Evolutionary conservation across 2,888 invertebrate species (phyloP).

Genomic region (Priocnemis perturbator): DNA sequence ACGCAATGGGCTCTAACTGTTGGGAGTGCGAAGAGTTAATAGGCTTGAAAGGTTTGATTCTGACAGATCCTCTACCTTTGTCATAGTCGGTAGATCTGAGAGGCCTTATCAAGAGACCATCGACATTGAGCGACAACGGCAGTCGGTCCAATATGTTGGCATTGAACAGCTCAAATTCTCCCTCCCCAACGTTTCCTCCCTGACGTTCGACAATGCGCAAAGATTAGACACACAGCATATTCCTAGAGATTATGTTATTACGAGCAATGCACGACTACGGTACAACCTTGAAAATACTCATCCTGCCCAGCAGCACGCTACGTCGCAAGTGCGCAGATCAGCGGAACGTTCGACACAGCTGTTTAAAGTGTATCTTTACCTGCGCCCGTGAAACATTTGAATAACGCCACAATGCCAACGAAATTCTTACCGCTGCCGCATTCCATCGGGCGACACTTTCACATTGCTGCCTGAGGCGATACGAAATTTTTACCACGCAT

Average conservation of each 20-base stretch:
- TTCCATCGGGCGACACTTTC: slow-evolving; percentile 53
- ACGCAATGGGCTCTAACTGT: no score
- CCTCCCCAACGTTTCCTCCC: slow-evolving; percentile 38
- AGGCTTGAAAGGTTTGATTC: no score
- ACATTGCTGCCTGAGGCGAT: slow-evolving; percentile 31
- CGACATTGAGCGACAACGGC: slow-evolving; percentile 51
- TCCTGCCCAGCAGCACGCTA: background rate
- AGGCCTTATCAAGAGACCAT: slow-evolving; percentile 85
- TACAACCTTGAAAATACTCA: slow-evolving; percentile 14
- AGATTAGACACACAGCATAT: no score
- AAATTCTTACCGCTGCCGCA: slow-evolving; percentile 41
- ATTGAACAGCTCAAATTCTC: slow-evolving; percentile 64
- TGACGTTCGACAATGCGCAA: slow-evolving; percentile 19
- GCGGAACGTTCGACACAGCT: background rate
- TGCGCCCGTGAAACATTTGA: background rate
- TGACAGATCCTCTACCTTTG: slow-evolving; percentile 76
- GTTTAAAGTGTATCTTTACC: background rate
- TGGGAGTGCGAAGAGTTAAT: no score
- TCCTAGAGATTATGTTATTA: no score
- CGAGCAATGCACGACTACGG: background rate
- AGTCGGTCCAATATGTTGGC: slow-evolving; percentile 63
- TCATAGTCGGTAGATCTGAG: slow-evolving; percentile 88
- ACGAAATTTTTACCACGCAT: slow-evolving; percentile 10
- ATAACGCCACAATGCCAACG: slow-evolving; percentile 10
- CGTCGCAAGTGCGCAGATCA: slow-evolving; percentile 4